Evolutionary conservation across 2,888 invertebrate genomes (phyloP), one percentile per base, ranked within the genome.

Genomic region (Hirudinaria manillensis): DNA sequence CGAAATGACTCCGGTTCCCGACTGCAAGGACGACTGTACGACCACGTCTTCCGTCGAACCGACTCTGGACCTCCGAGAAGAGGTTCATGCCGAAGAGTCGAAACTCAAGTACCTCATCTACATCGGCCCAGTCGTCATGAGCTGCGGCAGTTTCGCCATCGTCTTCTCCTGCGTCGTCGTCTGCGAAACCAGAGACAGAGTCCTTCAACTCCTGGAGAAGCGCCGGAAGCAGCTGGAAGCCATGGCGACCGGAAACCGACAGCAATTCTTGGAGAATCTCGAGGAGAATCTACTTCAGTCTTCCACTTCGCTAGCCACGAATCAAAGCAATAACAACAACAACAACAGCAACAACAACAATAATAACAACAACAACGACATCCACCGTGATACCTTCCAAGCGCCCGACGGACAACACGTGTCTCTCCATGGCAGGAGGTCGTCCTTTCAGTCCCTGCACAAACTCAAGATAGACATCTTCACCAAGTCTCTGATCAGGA

Each of bases 91-190:
- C 51, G 71, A 34, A 53, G 21, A 55, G n/a, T 61, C 67, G 21
- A 66, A 36, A n/a, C 38, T 65, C 34, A n/a, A 65, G 51, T 79
- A 77, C 83, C 88, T 96, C 74, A 93, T 94, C 0, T 97, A 96
- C 85, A 92, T 94, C n/a, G 97, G 97, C 0, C 97, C 97, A 1
- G 93, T 96, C 79, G 91, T 97, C 74, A 97, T 97, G 96, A 97
- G 97, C 45, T 91, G 95, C 77, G 96, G 97, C 86, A 94, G 93
- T 90, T 97, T 97, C 85, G 93, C 95, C 80, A 93, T 97, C 61
- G 96, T 97, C 32, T 94, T 96, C 45, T 94, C 96, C 0, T 96
- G 96, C 83, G 97, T 98, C 74, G 94, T 97, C 92, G 97, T 96
- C n/a, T 94, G 97, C 83, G 97, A 97, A 84, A 94, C 94, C 0